These are phyloP conservation scores for Rhinogobius similis DNA, from an alignment of 2,113 vertebrate genomes.

Conservation along the genomic window DNA sequence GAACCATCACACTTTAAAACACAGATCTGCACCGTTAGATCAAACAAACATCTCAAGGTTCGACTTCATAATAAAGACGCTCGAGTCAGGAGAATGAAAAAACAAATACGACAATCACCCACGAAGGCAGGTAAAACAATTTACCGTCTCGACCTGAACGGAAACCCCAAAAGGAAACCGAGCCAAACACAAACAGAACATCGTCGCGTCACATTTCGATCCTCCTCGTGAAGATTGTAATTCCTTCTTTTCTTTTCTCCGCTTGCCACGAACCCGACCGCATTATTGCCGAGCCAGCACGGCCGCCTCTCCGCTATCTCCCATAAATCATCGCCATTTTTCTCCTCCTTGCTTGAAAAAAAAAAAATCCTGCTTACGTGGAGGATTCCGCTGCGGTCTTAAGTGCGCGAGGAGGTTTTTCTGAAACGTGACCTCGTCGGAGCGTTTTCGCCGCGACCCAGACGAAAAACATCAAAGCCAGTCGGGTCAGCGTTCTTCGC, in stretches of 20 bases:
- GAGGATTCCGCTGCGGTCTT: conserved; percentile 47
- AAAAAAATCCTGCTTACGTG: conserved; percentile 54
- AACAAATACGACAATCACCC: no score
- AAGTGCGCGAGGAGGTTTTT: conserved; percentile 52
- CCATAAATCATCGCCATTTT: conserved; percentile 44
- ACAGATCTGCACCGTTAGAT: no score
- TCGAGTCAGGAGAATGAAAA: no score
- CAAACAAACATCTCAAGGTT: no score
- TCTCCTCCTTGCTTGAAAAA: conserved; percentile 11
- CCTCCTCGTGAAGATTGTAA: neutral
- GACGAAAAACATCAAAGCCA: conserved; percentile 52
- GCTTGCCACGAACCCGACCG: neutral
- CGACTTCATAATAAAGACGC: no score
- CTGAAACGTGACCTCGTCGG: conserved; percentile 51
- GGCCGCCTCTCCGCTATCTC: conserved; percentile 11
- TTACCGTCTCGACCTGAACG: no score
- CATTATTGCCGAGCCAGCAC: conserved; percentile 25
- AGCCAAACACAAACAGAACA: neutral
- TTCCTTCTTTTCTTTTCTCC: conserved; percentile 5
- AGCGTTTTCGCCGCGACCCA: conserved; percentile 51
- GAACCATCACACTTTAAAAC: no score
- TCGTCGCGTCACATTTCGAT: neutral
- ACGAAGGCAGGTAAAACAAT: no score
- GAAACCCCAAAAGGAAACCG: no score
- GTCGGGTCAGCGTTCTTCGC: conserved; percentile 51